These are phyloP conservation scores for Fulmarus glacialis DNA, from an alignment of 2,113 vertebrate genomes.

Conservation along the genomic window DNA sequence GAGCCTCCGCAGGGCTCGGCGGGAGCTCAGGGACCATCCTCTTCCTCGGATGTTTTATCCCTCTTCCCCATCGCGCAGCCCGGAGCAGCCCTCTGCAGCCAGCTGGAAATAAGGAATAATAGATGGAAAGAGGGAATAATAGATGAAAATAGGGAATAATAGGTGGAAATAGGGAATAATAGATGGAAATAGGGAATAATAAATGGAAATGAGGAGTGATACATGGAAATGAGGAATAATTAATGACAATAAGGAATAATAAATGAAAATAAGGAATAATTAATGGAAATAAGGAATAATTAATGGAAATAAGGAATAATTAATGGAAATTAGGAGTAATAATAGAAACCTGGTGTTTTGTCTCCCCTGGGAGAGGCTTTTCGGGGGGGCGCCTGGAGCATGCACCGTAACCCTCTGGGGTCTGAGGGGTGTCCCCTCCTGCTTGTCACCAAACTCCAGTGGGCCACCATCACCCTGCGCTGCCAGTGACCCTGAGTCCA, in stretches of 20 bases:
- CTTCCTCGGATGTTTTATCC: background rate
- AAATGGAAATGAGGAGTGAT: background rate
- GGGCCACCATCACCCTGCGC: background rate
- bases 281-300: background rate
- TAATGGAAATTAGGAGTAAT: background rate
- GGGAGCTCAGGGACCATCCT: background rate
- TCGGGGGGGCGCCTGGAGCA: too few species aligned
- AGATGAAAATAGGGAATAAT: background rate
- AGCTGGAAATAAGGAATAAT: background rate
- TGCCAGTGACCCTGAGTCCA: fast-evolving
- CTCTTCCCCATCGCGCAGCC: background rate
- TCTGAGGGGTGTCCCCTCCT: background rate
- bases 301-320: background rate
- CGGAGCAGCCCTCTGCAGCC: background rate
- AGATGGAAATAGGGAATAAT: background rate
- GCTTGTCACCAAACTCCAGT: background rate
- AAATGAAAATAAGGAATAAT: background rate
- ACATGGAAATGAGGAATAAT: background rate
- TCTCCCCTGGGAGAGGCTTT: background rate
- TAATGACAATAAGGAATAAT: background rate
- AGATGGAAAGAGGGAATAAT: background rate
- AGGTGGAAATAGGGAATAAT: background rate
- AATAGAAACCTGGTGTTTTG: background rate
- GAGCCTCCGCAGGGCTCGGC: background rate
- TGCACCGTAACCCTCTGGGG: fast-evolving